Evolutionary conservation across 1,140 invertebrate genomes (phyloP), one percentile per base, ranked within the genome.

Genomic region (Sesamia nonagrioides): DNA sequence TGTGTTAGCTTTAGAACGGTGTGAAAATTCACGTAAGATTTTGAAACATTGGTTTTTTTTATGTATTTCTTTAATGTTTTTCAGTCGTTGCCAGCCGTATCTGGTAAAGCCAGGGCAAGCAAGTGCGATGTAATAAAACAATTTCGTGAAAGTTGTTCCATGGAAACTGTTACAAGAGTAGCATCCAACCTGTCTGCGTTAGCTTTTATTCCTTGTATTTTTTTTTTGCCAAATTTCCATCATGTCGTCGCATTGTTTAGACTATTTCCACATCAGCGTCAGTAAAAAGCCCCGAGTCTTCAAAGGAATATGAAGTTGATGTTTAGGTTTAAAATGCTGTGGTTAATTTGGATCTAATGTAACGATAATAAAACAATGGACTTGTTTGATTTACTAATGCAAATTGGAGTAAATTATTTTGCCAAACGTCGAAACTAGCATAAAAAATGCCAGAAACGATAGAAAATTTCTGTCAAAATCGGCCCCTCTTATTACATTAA

Each of bases 21-120:
- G 42, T 63, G 9, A 61, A 50, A 76, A 78, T 80, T 82, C 72
- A 45, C 76, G 58, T 69, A 48, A 84, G 48, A 63, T 81, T 77
- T 77, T 63, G 73, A 84, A 86, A 86, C 82, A 84, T 80, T 81
- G 73, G 80, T n/a, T 50, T 66, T 77, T 68, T 82, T 80, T 82
- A 79, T 78, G 35, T 78, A 74, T 18, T n/a, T n/a, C 5, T 8
- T 8, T 40, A 40, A 6, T 6, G 6, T 40, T 40, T 40, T 40
- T 40, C 50, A 33, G 21, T 42, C 11, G 52, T 52, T 61, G 45
- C 50, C 54, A 61, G 18, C 17, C 9, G n/a, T 17, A 73, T n/a
- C 50, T 73, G 50, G 56, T 56, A 40, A 58, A 48, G 35, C 37
- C 48, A 4, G 9, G 7, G 21, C 9, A 8, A 35, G 9, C 52